Evolutionary conservation across 53 echinoderm and acorn worm species (phyloP), one percentile per base, ranked within the genome.

Genomic region (Mesocentrotus franciscanus): DNA sequence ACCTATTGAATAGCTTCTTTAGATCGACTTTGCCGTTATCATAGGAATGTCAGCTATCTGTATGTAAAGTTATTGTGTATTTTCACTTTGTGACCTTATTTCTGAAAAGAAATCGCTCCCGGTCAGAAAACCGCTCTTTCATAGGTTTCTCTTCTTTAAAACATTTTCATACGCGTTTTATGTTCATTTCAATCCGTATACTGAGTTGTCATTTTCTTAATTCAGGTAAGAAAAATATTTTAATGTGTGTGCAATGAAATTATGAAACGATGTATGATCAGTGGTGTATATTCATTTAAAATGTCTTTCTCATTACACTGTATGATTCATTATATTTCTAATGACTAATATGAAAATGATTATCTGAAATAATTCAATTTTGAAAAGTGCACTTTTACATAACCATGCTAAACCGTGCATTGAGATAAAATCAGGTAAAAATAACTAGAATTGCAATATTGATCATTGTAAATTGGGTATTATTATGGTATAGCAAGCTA

Each of bases 311-410:
- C 22, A 42, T 42, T 7, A 32, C 4, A 2, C 5, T 75, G 36
- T 81, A 81, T 81, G 81, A 42, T 81, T 39, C 42, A 22, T 36
- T 36, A 39, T 81, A 22, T 81, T 81, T 81, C 17, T 79, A 10
- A 36, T 79, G 9, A 71, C 4, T n/a, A 9, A 26, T 18, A 18
- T 79, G 79, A 17, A 6, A 14, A 20, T 81, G 20, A 81, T 81
- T 7, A 81, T 81, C 81, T 42, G 81, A 81, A 81, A 79, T 79
- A 8, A 9, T 61, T 61, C 11, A 36, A 18, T 42, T 39, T 20
- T 81, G 22, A 36, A 17, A 81, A 81, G 81, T 81, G 81, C 81
- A 81, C 81, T 81, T 81, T 22, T 81, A 22, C 16, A 74, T 32
- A 74, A 32, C 30, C 32, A 74, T 29, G 72, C 5, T 10, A 11